Percentiles rank a stretch among this genome's conserved stretches.
Conservation (phyloP, 2,888 invertebrate species). For the Onthophagus sagittarius region DNA sequence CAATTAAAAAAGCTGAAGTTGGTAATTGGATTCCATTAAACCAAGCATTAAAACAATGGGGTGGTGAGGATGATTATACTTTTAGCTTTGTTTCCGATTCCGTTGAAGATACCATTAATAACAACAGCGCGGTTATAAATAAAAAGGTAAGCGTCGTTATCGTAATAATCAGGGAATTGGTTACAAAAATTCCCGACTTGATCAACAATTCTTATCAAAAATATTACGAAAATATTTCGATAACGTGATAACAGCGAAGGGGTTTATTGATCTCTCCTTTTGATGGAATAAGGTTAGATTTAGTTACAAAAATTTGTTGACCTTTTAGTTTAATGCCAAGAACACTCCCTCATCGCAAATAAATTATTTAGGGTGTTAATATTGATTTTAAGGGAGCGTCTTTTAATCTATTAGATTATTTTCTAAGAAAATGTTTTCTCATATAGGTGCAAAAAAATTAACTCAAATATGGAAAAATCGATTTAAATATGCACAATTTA, state of each 20-base stretch:
- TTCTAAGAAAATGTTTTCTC: no score
- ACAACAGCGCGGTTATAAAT: constrained; percentile 23
- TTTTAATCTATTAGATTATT: no score
- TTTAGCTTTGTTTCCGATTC: constrained; percentile 69
- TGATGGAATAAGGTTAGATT: neutral
- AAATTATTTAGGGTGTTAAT: neutral
- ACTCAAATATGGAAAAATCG: no score
- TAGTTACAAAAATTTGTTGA: neutral
- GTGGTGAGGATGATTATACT: constrained; percentile 70
- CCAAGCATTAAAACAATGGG: constrained; percentile 75
- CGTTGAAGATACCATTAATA: constrained; percentile 30
- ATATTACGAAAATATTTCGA: neutral
- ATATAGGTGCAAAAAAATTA: no score
- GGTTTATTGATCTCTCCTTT: neutral
- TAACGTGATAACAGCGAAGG: neutral
- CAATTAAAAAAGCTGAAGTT: constrained; percentile 71
- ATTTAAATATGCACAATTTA: no score
- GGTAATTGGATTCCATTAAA: constrained; percentile 70
- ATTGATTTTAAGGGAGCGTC: neutral
- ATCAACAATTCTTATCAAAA: neutral
- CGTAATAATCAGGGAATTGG: neutral
- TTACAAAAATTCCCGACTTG: neutral
- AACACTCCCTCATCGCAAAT: neutral
- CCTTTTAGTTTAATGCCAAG: neutral
- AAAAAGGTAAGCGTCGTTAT: constrained; percentile 5